Conservation (phyloP, 2,113 vertebrate genomes). For the Tauraco erythrolophus region DNA sequence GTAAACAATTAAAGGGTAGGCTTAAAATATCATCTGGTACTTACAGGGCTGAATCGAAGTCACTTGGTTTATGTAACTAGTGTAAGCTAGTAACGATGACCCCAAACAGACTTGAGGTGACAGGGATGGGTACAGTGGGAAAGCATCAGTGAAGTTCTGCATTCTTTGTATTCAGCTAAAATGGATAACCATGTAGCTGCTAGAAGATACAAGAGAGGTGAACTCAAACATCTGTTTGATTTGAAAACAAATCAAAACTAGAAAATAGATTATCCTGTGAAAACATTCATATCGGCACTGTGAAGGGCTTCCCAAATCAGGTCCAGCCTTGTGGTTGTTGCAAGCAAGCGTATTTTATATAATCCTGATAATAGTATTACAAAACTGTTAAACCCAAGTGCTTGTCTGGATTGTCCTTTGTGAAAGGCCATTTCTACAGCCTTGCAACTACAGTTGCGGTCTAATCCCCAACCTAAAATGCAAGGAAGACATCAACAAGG, state of each 20-base stretch:
- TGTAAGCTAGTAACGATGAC: background rate
- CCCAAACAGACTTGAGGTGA: background rate
- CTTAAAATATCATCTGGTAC: background rate
- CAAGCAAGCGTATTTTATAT: background rate
- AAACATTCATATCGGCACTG: background rate
- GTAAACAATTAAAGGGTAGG: background rate
- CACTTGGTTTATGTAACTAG: background rate
- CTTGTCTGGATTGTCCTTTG: background rate
- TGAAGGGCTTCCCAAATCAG: background rate
- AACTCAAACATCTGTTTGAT: background rate
- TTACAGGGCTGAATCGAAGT: background rate
- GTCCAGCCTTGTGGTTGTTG: background rate
- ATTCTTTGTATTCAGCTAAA: background rate
- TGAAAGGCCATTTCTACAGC: background rate
- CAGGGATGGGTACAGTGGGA: background rate
- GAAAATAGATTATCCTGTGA: background rate
- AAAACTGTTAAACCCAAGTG: background rate
- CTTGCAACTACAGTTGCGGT: background rate
- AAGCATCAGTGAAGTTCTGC: background rate
- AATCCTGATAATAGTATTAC: background rate
- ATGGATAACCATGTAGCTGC: fast-evolving
- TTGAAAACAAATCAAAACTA: background rate
- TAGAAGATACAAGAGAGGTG: background rate
- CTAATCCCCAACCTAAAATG: background rate
- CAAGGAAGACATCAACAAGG: background rate